Conservation (phyloP, 2,888 invertebrate species). For the Lingula anatina region DNA sequence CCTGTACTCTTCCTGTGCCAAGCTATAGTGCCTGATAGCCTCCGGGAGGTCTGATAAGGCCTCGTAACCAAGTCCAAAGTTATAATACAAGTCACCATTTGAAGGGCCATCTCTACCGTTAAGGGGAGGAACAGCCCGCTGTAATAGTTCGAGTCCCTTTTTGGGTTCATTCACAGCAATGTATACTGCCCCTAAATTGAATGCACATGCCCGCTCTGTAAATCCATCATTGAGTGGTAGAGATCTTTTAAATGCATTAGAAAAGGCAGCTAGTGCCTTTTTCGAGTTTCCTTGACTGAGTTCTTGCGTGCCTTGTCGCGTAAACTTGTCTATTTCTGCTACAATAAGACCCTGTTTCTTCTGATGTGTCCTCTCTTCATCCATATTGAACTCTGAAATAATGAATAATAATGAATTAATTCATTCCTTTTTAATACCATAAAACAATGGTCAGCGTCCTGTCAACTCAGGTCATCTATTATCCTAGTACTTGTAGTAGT, state of each 20-base stretch:
- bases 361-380: background rate
- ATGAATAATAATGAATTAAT: too few relatives aligned
- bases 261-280: conserved; percentile 6
- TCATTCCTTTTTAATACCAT: too few relatives aligned
- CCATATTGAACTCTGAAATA: too few relatives aligned
- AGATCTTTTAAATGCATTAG: conserved; percentile 18
- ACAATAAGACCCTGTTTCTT: background rate
- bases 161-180: conserved; percentile 21
- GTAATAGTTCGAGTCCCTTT: conserved; percentile 27
- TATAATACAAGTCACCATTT: conserved; percentile 40
- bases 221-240: conserved; percentile 19
- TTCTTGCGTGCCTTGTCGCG: conserved; percentile 2
- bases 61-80: conserved; percentile 37
- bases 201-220: conserved; percentile 30
- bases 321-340: conserved; percentile 2
- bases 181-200: conserved; percentile 39
- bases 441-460: too few relatives aligned
- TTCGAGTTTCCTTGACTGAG: conserved; percentile 5
- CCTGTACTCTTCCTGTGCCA: conserved; percentile 26
- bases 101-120: conserved; percentile 19
- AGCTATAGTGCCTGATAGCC: conserved; percentile 23
- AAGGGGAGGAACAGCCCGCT: conserved; percentile 24
- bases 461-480: too few relatives aligned
- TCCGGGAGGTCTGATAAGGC: conserved; percentile 16
- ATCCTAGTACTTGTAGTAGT: too few relatives aligned